Conservation (phyloP, 2,888 invertebrate species). For the Drosophila nigricruria region DNA sequence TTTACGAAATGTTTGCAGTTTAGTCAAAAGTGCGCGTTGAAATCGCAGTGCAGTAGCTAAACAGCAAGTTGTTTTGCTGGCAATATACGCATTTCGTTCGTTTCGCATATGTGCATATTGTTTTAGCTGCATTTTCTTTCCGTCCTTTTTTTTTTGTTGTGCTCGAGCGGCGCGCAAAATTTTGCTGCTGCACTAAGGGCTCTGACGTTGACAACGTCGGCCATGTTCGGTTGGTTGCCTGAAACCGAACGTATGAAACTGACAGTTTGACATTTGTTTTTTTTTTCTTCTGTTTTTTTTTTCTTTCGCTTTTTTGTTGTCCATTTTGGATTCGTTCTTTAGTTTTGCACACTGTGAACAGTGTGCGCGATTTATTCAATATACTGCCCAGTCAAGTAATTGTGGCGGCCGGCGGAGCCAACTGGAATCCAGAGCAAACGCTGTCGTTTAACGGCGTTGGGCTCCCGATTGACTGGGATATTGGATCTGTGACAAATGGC, state of each 20-base stretch:
- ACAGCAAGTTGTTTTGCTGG: neutral
- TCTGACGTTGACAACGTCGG: neutral
- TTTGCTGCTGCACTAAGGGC: neutral
- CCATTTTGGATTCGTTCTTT: neutral
- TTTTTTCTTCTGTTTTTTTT: neutral
- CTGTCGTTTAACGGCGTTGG: constrained; percentile 30
- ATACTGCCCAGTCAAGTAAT: constrained; percentile 43
- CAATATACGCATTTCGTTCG: neutral
- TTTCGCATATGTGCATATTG: neutral
- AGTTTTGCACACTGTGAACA: constrained; percentile 41
- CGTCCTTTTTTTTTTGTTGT: neutral
- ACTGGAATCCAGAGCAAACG: constrained; percentile 41
- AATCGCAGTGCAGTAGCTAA: neutral
- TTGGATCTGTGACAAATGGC: constrained; percentile 25
- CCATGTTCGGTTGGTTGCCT: too few relatives aligned
- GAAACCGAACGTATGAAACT: too few relatives aligned
- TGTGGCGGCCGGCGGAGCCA: constrained; percentile 46
- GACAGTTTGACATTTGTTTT: neutral
- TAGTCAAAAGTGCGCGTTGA: neutral
- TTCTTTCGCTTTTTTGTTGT: neutral
- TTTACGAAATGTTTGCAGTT: neutral
- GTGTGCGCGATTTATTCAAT: constrained; percentile 49
- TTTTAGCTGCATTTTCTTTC: neutral
- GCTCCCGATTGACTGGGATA: constrained; percentile 17
- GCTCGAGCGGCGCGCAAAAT: constrained; percentile 41